Evolutionary conservation across 2,113 vertebrate species (phyloP).

Genomic region (Salvator merianae): DNA sequence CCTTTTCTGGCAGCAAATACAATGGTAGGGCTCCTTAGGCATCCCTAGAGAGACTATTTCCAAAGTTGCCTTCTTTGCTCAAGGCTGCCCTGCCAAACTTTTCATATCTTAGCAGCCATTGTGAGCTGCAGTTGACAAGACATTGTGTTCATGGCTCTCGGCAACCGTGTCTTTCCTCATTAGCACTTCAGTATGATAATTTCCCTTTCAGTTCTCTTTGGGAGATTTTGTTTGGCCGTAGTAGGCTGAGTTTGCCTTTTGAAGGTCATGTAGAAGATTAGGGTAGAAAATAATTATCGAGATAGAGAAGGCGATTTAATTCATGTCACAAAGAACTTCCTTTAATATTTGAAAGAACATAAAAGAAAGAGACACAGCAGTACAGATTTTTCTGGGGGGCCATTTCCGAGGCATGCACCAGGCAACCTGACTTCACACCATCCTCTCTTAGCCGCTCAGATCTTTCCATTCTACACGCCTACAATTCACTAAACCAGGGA

Average conservation of each 20-base stretch:
- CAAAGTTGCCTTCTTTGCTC: constrained; percentile 22
- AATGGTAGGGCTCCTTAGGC: constrained; percentile 36
- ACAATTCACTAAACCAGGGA: too few relatives aligned
- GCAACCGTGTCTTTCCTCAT: constrained; percentile 49
- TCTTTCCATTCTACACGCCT: too few relatives aligned
- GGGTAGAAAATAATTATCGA: constrained; percentile 30
- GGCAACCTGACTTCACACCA: too few relatives aligned
- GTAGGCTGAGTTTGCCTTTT: constrained; percentile 22
- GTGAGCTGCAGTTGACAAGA: constrained; percentile 30
- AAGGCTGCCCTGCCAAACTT: not conserved
- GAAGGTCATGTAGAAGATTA: constrained; percentile 50
- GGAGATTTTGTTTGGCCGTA: constrained; percentile 29
- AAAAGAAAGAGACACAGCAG: not conserved
- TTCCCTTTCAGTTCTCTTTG: not conserved
- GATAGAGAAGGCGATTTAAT: constrained; percentile 44
- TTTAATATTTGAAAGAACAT: not conserved
- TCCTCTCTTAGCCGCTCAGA: too few relatives aligned
- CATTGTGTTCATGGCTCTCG: constrained; percentile 24
- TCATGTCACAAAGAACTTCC: constrained; percentile 23
- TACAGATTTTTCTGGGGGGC: not conserved
- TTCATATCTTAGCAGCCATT: constrained; percentile 44
- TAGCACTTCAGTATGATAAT: constrained; percentile 53
- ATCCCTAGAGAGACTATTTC: constrained; percentile 20
- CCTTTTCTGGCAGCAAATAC: constrained; percentile 36
- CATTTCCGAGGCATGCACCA: too few relatives aligned